Conservation (phyloP, 2,113 vertebrate genomes). For the Vireo altiloquus region DNA sequence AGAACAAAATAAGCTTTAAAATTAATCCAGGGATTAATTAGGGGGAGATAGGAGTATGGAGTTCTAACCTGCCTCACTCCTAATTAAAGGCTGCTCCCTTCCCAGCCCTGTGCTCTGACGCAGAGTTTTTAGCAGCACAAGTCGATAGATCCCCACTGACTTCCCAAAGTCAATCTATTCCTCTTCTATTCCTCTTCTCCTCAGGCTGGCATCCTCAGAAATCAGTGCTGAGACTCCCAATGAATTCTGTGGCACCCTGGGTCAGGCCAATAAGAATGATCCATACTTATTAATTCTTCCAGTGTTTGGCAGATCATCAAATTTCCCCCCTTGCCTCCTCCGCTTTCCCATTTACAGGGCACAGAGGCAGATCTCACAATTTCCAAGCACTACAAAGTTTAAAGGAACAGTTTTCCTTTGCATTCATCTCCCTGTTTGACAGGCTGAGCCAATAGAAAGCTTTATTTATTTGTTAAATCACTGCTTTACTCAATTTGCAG, state of each 20-base stretch:
- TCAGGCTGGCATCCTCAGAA: neutral
- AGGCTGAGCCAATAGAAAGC: neutral
- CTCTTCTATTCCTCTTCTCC: neutral
- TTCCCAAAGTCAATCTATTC: neutral
- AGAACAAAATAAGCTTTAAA: neutral
- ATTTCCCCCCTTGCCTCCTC: neutral
- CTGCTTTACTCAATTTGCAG: neutral
- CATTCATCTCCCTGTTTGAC: neutral
- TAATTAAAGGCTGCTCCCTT: neutral
- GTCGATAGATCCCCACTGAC: neutral
- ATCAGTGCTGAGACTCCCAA: neutral
- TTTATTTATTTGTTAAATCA: neutral
- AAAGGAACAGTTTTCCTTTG: neutral
- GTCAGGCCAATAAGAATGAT: neutral
- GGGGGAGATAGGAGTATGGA: neutral
- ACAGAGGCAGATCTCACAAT: neutral
- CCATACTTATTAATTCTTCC: neutral
- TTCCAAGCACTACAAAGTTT: neutral
- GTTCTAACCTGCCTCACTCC: neutral
- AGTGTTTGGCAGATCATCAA: neutral
- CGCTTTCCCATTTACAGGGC: neutral
- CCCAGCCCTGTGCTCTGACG: neutral
- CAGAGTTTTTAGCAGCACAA: neutral
- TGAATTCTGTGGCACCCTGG: neutral
- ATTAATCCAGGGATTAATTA: slow-evolving; percentile 42